Evolutionary conservation across 2,888 invertebrate species (phyloP).

Genomic region (Cephus nigrinus): DNA sequence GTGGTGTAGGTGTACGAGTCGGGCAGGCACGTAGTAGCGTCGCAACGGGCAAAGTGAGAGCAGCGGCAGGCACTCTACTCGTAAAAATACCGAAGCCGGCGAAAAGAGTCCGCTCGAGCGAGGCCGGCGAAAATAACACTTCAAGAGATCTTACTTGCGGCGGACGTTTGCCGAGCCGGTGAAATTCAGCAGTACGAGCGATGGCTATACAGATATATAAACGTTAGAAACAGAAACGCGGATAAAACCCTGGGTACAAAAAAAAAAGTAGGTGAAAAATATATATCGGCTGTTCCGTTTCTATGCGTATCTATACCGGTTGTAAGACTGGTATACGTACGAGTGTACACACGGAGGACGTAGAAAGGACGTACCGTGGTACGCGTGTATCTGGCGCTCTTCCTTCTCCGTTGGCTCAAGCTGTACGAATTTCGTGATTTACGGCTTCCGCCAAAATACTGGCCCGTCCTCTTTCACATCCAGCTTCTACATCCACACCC

Average conservation of each 20-base stretch:
- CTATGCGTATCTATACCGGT: background rate
- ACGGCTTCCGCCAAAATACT: background rate
- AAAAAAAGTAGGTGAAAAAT: background rate
- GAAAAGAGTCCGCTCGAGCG: conserved; percentile 26
- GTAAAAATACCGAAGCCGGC: conserved; percentile 48
- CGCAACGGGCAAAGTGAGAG: conserved; percentile 5
- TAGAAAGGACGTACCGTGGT: background rate
- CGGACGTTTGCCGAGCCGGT: conserved; percentile 9
- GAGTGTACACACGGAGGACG: background rate
- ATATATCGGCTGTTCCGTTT: too few relatives aligned
- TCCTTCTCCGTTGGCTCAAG: background rate
- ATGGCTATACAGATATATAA: background rate
- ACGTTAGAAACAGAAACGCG: background rate
- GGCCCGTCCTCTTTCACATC: background rate
- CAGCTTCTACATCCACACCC: background rate
- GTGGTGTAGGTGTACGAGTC: background rate
- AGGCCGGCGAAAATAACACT: conserved; percentile 52
- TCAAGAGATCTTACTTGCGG: conserved; percentile 50
- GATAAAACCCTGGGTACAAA: too few relatives aligned
- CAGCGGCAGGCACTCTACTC: conserved; percentile 42
- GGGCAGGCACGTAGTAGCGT: background rate
- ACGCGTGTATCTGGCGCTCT: background rate
- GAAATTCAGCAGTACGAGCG: background rate
- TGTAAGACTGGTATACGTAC: background rate
- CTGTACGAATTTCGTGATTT: background rate